Evolutionary conservation across 2,113 vertebrate genomes (phyloP).

Genomic region (Candoia aspera): DNA sequence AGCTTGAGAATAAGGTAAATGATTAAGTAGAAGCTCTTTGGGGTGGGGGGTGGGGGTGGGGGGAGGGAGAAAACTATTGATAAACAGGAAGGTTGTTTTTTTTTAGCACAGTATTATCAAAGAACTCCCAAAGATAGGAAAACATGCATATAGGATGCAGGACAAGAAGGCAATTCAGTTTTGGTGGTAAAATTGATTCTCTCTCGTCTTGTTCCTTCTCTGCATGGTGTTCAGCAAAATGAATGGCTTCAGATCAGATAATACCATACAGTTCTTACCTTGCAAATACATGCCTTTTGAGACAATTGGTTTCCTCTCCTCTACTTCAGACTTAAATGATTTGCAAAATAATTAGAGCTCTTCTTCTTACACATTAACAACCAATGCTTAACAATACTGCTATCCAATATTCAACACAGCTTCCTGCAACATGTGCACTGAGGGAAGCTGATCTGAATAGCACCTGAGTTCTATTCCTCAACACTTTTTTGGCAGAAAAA

Average conservation of each 20-base stretch:
- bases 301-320: neutral
- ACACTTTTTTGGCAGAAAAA: neutral
- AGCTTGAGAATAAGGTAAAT: neutral
- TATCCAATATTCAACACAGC: neutral
- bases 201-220: neutral
- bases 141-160: neutral
- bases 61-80: neutral
- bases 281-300: neutral
- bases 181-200: neutral
- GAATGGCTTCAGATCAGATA: neutral
- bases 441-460: neutral
- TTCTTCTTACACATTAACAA: neutral
- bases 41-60: no score
- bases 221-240: neutral
- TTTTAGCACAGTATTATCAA: neutral
- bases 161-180: neutral
- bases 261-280: neutral
- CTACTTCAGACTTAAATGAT: neutral
- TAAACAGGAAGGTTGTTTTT: neutral
- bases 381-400: neutral
- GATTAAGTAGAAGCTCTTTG: neutral
- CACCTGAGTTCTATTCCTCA: neutral
- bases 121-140: neutral
- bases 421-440: neutral
- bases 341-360: neutral